phyloP scores from a whole-genome alignment of 92 coral and sea anemone species.

The Zoanthus gigantus region DNA sequence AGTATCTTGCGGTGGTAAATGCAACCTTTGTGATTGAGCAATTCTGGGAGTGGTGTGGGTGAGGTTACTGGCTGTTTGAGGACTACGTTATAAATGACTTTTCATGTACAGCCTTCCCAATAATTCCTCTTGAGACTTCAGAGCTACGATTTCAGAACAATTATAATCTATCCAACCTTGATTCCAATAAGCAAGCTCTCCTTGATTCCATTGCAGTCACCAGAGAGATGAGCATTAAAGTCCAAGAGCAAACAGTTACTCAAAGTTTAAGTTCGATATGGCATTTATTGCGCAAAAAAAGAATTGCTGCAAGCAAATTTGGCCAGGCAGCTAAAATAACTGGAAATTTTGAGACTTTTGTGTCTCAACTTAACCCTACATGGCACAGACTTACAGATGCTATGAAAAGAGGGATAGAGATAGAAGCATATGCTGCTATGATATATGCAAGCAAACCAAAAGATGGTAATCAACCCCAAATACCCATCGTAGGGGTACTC shows the following conservation, averaged over 20 bases:
- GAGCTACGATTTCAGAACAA: constrained; percentile 37
- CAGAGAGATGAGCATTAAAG: constrained; percentile 17
- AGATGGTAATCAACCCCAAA: background rate
- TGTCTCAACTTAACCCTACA: constrained; percentile 51
- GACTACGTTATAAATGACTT: constrained; percentile 60
- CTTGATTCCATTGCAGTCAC: constrained; percentile 36
- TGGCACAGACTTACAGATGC: constrained; percentile 41
- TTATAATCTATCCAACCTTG: constrained; percentile 1
- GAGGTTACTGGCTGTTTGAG: too few species aligned
- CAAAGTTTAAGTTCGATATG: constrained; percentile 62
- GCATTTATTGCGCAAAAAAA: constrained; percentile 57
- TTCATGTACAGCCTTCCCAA: constrained; percentile 38
- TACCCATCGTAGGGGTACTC: constrained; percentile 68
- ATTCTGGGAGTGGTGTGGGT: too few species aligned
- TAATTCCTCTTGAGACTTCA: constrained; percentile 30
- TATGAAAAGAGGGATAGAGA: constrained; percentile 62
- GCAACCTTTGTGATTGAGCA: too few species aligned
- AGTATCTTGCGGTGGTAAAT: too few species aligned
- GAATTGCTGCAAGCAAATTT: constrained; percentile 75
- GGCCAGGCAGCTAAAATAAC: constrained; percentile 52
- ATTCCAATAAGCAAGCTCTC: constrained; percentile 35
- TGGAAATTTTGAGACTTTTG: constrained; percentile 61
- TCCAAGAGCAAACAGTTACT: constrained; percentile 53
- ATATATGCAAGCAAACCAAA: constrained; percentile 42
- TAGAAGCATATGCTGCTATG: constrained; percentile 54